Base-by-base conservation (phyloP, 2,797 vertebrate species). In the Dicrostonyx torquatus region DNA sequence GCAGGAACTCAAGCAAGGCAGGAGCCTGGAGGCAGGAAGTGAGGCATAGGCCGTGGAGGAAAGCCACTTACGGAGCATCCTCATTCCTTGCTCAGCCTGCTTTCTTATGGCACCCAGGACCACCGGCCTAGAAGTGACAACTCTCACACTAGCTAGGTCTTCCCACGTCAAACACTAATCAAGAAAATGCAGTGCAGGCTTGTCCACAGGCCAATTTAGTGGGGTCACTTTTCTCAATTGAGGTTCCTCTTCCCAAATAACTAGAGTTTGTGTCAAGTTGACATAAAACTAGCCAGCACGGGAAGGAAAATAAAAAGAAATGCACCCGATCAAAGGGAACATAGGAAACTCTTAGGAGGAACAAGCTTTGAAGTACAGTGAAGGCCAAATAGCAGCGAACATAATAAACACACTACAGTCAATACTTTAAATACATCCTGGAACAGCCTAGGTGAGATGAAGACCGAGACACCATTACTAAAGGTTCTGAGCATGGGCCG, bases 241-340 rank as follows among this genome's bases (percentile, higher is more conserved):
- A 85, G 45, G 20, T 50, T 50, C 12, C 43, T 85, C 43, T 85
- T 24, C 31, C 82, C 68, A 68, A 85, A 85, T n/a, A 68, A 45
- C 82, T 85, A 22, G 11, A 85, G 43, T 48, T n/a, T 83, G 31
- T 66, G 82, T 85, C 31, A 68, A 68, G 62, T 50, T 85, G 82
- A 68, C 62, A 66, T 85, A 85, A 85, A n/a, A 26, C 82, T 22
- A 85, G 31, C 5, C 20, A 85, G 31, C 82, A n/a, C 31, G 50
- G 88, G 55, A 87, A 93, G 79, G 17, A 72, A 94, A 95, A 93
- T 77, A 79, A 89, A 92, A 93, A 83, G 85, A 93, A 89, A 90
- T 89, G 13, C 29, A 91, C 68, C 92, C 40, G 43, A 90, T 91
- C 50, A 92, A 91, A 89, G 6, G 83, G 68, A 91, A 95, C 93